These are phyloP conservation scores for Stenolophus ochropezus DNA, from an alignment of 2,888 invertebrate genomes.

Conservation along the genomic window DNA sequence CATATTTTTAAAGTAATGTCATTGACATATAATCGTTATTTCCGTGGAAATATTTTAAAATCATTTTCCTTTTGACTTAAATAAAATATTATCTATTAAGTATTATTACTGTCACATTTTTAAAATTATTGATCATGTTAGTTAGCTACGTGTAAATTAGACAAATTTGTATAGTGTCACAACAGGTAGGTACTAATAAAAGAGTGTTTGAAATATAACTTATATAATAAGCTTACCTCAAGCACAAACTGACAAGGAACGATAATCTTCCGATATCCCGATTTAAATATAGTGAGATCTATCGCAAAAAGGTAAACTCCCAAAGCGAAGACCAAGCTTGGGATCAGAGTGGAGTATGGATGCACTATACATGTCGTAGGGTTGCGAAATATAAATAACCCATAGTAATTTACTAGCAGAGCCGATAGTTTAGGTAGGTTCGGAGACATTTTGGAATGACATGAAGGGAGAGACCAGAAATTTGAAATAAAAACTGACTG, in stretches of 20 bases:
- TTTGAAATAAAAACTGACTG: no score
- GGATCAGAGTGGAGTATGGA: neutral
- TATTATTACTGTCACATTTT: neutral
- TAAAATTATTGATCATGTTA: neutral
- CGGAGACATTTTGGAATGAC: slow-evolving; percentile 40
- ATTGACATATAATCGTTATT: neutral
- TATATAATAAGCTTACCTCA: no score
- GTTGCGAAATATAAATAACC: slow-evolving; percentile 37
- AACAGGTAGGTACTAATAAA: neutral
- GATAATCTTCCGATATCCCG: slow-evolving; percentile 5
- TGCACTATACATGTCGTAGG: slow-evolving; percentile 2
- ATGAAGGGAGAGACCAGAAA: neutral
- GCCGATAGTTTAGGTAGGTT: slow-evolving; percentile 47
- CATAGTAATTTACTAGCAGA: slow-evolving; percentile 24
- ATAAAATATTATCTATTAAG: neutral
- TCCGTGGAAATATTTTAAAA: neutral
- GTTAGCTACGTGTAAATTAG: neutral
- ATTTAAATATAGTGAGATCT: slow-evolving; percentile 15
- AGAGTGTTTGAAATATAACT: no score
- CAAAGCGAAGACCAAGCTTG: slow-evolving; percentile 22
- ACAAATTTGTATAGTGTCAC: neutral
- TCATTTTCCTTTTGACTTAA: neutral
- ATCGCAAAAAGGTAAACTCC: slow-evolving; percentile 23
- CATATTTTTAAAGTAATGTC: neutral
- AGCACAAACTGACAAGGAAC: slow-evolving; percentile 22